Base-by-base conservation (phyloP, 2,113 vertebrate genomes). In the Poecile atricapillus region DNA sequence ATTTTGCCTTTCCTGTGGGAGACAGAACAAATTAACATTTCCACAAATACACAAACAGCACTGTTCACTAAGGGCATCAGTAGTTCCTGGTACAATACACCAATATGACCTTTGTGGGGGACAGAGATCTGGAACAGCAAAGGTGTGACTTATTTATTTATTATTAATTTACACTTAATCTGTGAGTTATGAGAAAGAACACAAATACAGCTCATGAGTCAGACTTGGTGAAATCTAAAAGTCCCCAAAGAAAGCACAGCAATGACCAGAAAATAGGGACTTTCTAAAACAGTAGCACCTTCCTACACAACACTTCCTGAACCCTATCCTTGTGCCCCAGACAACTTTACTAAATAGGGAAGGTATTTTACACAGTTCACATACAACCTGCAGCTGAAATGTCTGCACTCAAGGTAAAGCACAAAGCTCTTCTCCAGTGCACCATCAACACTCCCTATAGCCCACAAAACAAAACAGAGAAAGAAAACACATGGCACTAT, bases 1-100 rank as follows among this genome's bases (percentile, higher is more conserved):
- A 81, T 67, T 91, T 43, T 75, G 23, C 39, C 65, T 47, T 87
- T 90, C 39, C 60, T 67, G 52, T 30, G 30, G 46, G 83, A 92
- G 43, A 9, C 33, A 24, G 23, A 85, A 80, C 11, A 6, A 79
- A 62, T 43, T 4, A 84, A 80, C n/a, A 50, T 77, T 83, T 80
- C 80, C 56, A 77, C 17, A 52, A 55, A 41, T 24, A 78, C 39
- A 65, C 28, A 50, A 58, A 60, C 27, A 84, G 58, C 25, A 52
- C 58, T 59, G 25, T 44, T 88, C 39, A 41, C 30, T 47, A 73
- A 90, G 24, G 13, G 53, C 21, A 31, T 35, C 33, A 33, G 50
- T 5, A 75, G 56, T 23, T 89, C 11, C 39, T 80, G 55, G 59
- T 20, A 46, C 28, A 73, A 62, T 21, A 63, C 11, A 56, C 7